phyloP scores from a whole-genome alignment of 1,140 invertebrate species.

The Reticulitermes speratus region DNA sequence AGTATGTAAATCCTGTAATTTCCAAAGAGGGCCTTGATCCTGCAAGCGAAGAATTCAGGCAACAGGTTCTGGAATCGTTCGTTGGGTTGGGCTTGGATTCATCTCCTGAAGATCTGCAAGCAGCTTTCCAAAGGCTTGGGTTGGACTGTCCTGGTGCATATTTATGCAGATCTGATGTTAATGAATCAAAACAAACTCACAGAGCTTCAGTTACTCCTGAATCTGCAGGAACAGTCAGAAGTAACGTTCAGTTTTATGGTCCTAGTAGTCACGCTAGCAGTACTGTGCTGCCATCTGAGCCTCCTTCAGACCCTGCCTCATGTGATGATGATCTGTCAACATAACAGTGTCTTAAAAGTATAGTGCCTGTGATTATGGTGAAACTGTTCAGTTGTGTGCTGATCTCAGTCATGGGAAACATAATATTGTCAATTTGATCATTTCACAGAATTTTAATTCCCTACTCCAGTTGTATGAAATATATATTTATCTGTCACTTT shows the following conservation, averaged over 20 bases:
- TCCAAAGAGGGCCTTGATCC: background rate
- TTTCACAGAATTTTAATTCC: too few relatives aligned
- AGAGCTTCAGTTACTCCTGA: background rate
- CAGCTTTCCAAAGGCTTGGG: background rate
- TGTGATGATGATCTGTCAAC: background rate
- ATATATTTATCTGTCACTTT: too few relatives aligned
- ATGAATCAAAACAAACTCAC: background rate
- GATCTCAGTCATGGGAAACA: too few relatives aligned
- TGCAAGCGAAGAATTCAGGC: background rate
- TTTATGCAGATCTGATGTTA: background rate
- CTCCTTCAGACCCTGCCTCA: background rate
- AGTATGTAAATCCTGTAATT: background rate
- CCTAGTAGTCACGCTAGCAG: background rate
- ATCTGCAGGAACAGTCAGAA: background rate
- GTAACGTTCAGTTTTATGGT: background rate
- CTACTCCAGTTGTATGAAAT: too few relatives aligned
- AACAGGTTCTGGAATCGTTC: background rate
- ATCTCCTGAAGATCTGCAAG: background rate
- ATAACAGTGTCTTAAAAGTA: background rate
- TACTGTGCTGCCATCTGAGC: background rate
- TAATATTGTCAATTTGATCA: too few relatives aligned
- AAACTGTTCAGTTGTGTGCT: too few relatives aligned
- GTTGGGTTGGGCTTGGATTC: constrained; percentile 8
- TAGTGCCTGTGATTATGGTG: background rate
- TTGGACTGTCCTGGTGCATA: background rate